Base-by-base conservation (phyloP, 1,140 invertebrate species). In the Rhynchophorus ferrugineus region DNA sequence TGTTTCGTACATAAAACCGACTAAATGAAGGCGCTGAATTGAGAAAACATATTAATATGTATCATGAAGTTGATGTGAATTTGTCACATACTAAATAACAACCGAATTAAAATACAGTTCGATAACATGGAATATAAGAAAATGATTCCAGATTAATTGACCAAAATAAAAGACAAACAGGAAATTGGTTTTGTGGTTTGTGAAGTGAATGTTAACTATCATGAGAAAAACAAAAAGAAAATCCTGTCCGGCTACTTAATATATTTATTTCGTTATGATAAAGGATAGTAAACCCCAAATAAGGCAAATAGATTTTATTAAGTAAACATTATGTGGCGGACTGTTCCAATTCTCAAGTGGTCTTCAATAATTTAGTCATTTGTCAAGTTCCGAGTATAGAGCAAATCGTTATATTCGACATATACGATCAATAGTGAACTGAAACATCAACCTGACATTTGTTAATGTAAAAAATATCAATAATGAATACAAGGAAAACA, bases 151-250 rank as follows among this genome's bases (percentile, higher is more conserved):
- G 38, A 41, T 41, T 18, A 3, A 11, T 14, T 6, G 17, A 41
- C 38, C 38, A 41, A 39, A 8, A 41, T 17, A 41, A 41, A 3
- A 41, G 1, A 41, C 38, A 41, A 41, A 41, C 38, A 41, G 38
- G 38, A 41, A 14, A 18, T 19, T 14, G 38, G 38, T 41, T 41
- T 41, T 41, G 38, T 41, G 38, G 38, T 41, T 1, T n/a, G n/a
- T n/a, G n/a, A n/a, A n/a, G n/a, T n/a, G n/a, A n/a, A 19, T n/a
- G 18, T 41, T 20, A 18, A 19, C 19, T 20, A 9, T 11, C 16
- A 2, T 41, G 17, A n/a, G 17, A 17, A 41, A 41, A 41, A 29
- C 5, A 29, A 29, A 29, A 29, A 29, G 24, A 29, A 5, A 29
- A 29, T 5, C 11, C 24, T 29, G 24, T 29, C 5, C 24, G 24